Conservation (phyloP, 1,140 invertebrate genomes). For the Temnothorax curvispinosus region DNA sequence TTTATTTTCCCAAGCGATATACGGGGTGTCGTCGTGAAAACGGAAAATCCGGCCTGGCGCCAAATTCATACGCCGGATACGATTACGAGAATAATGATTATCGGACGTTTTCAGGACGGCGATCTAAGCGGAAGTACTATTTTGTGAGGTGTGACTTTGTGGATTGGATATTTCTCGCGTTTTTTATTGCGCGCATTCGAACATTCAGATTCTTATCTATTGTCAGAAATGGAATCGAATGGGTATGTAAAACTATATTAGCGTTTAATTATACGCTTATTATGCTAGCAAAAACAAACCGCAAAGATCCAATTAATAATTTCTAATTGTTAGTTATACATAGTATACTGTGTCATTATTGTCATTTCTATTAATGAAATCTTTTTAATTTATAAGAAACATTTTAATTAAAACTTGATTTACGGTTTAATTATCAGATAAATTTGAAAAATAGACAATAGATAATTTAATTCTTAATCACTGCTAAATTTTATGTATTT, state of each 20-base stretch:
- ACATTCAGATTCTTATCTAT: neutral
- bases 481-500: neutral
- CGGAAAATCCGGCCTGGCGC: constrained; percentile 27
- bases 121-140: constrained; percentile 20
- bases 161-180: constrained; percentile 8
- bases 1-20: constrained; percentile 84
- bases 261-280: neutral
- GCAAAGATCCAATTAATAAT: neutral
- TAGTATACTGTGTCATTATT: neutral
- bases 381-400: neutral
- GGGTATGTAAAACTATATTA: constrained; percentile 40
- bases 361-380: neutral
- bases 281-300: neutral
- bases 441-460: neutral
- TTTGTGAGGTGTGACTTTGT: constrained; percentile 49
- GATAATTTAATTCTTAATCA: neutral
- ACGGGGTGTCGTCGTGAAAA: constrained; percentile 79
- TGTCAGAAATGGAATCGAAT: constrained; percentile 24
- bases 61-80: constrained; percentile 28
- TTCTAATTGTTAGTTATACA: neutral
- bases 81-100: constrained; percentile 10
- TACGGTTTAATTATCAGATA: neutral
- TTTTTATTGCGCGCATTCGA: neutral
- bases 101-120: constrained; percentile 16
- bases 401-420: neutral